A percentile compares a stretch with the other conserved stretches of the same genome.
Conservation (phyloP, 2,797 vertebrate genomes). For the Esox masquinongy region DNA sequence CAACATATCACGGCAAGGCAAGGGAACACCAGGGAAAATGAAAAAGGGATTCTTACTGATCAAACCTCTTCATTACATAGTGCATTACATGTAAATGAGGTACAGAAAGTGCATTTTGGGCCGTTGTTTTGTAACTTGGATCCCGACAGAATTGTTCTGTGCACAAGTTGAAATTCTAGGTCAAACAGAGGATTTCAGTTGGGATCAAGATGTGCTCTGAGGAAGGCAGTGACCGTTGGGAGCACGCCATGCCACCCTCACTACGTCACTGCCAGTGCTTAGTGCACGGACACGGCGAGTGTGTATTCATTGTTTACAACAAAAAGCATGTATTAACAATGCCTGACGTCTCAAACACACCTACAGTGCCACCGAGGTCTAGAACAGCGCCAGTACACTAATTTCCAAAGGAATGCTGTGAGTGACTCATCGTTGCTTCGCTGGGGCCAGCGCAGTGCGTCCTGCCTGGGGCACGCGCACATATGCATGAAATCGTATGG, state of each 20-base stretch:
- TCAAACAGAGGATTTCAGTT: not conserved
- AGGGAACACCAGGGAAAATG: not conserved
- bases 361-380: too few species aligned
- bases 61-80: constrained; percentile 8
- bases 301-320: not conserved
- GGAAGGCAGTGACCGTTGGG: not conserved
- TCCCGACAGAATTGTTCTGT: not conserved
- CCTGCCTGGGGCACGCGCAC: too few species aligned
- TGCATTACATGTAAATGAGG: not conserved
- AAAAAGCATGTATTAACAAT: not conserved
- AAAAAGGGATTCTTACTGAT: not conserved
- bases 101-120: not conserved
- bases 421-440: too few species aligned
- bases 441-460: too few species aligned
- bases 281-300: not conserved
- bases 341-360: not conserved
- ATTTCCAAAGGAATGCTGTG: too few species aligned
- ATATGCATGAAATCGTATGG: too few species aligned
- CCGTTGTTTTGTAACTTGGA: not conserved
- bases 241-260: not conserved
- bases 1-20: not conserved
- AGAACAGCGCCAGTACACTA: too few species aligned
- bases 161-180: not conserved
- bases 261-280: not conserved
- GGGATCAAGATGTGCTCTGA: not conserved